phyloP scores from a whole-genome alignment of 2,797 vertebrate genomes.

The Argentina silus region DNA sequence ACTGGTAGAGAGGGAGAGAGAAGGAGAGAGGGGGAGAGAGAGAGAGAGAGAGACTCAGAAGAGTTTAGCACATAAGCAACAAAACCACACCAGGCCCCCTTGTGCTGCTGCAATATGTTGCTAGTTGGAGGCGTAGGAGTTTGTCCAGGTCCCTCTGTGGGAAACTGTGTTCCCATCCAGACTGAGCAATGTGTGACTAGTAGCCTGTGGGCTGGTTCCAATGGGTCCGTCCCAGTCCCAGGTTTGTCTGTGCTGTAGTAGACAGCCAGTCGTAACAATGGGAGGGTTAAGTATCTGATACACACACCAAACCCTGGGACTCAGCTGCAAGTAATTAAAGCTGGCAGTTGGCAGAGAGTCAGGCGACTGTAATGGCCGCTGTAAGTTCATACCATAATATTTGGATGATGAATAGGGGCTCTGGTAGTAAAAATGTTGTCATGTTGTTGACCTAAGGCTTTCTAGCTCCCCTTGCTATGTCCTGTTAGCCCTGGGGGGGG shows the following conservation, averaged over 20 bases:
- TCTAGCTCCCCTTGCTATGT: slow-evolving; percentile 46
- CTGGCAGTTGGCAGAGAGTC: slow-evolving; percentile 77
- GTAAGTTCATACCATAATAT: slow-evolving; percentile 75
- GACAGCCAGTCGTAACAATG: slow-evolving; percentile 71
- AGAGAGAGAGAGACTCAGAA: slow-evolving; percentile 30
- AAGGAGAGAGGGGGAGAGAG: slow-evolving; percentile 17
- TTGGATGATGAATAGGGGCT: slow-evolving; percentile 69
- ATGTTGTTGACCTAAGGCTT: slow-evolving; percentile 71
- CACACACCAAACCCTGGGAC: slow-evolving; percentile 72
- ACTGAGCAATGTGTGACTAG: slow-evolving; percentile 63
- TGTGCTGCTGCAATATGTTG: not conserved
- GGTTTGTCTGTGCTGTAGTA: slow-evolving; percentile 68
- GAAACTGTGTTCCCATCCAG: slow-evolving; percentile 66
- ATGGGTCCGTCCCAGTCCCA: slow-evolving; percentile 54
- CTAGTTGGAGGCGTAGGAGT: slow-evolving; percentile 47
- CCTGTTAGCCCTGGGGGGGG: slow-evolving; percentile 46
- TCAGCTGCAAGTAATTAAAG: slow-evolving; percentile 81
- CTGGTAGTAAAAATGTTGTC: slow-evolving; percentile 72
- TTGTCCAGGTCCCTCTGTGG: slow-evolving; percentile 70
- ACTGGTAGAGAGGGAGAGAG: slow-evolving; percentile 53
- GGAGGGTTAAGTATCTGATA: slow-evolving; percentile 75
- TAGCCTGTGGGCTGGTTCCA: slow-evolving; percentile 66
- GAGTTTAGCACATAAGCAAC: slow-evolving; percentile 58
- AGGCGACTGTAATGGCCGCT: slow-evolving; percentile 73
- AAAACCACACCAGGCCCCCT: slow-evolving; percentile 60